Evolutionary conservation across 64 coral and sea anemone species (phyloP), one percentile per base, ranked within the genome.

Genomic region (Porites lutea): DNA sequence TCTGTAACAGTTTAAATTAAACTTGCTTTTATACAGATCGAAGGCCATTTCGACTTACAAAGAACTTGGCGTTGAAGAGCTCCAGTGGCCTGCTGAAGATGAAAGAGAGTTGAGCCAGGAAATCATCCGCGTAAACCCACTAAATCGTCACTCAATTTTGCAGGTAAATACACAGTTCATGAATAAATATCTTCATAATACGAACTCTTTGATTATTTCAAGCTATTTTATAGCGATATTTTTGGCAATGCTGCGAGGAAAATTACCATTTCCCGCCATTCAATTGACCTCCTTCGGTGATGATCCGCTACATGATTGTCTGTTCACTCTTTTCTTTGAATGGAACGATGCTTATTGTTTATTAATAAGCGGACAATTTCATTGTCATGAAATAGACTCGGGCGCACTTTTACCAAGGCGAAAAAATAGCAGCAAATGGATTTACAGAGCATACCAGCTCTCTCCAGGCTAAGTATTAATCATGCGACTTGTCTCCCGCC

Each of bases 71-170:
- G 92, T 94, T 2, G 63, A 77, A 64, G 88, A 90, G 71, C 75
- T 97, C 67, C 86, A 62, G 75, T 97, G 95, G 95, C 95, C 95
- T 0, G 82, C 90, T 58, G 92, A 94, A 64, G 82, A 97, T 64
- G 79, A 50, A 15, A 57, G 95, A 76, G 92, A 94, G 13, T 67
- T 85, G 4, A 94, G 92, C 54, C 95, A 97, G 52, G 92, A 94
- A 68, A 82, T 94, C 60, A 13, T 76, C 1, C 52, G 54, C 51
- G 51, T 70, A 49, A 73, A 46, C 65, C 73, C 61, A 16, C 65
- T 68, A 10, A 64, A 46, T 49, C 46, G 83, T 49, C 23, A 21
- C 21, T 77, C 87, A 14, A 51, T 64, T 79, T 78, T 82, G 5
- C 88, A 93, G 79, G 95, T 96, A 87, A 75, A 71, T 71, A 59